Evolutionary conservation across 2,113 vertebrate genomes (phyloP).

Genomic region (Micromys minutus): DNA sequence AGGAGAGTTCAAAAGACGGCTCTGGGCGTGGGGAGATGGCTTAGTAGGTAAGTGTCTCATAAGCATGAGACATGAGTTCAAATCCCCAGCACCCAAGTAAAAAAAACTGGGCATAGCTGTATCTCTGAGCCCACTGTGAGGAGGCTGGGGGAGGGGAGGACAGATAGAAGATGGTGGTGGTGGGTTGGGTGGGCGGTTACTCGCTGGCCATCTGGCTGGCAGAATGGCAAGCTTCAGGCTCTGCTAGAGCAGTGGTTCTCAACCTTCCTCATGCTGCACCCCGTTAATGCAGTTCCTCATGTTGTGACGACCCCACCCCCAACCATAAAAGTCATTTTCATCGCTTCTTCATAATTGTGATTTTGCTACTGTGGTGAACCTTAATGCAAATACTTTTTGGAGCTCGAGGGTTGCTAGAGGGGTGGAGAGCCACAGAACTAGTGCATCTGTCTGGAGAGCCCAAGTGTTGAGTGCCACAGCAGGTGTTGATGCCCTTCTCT

Average conservation of each 20-base stretch:
- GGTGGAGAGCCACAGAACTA: background rate
- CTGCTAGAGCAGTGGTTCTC: background rate
- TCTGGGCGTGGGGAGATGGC: background rate
- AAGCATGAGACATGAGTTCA: background rate
- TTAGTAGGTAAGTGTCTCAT: background rate
- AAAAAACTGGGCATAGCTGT: background rate
- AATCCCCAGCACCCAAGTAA: background rate
- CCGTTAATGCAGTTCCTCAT: background rate
- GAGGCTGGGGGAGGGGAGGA: background rate
- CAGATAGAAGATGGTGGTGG: no score
- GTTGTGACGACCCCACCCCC: background rate
- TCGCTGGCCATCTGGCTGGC: background rate
- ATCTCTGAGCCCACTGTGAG: background rate
- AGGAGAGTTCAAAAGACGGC: background rate
- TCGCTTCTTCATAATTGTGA: background rate
- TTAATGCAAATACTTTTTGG: background rate
- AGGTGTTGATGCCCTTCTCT: background rate
- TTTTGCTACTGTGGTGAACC: background rate
- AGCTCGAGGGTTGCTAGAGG: background rate
- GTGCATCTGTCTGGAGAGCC: background rate
- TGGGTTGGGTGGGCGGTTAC: background rate
- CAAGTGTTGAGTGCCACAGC: background rate
- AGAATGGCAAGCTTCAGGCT: background rate
- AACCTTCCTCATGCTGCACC: background rate
- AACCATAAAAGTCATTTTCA: background rate